phyloP scores from a whole-genome alignment of 2,113 vertebrate genomes.

The Misgurnus anguillicaudatus region DNA sequence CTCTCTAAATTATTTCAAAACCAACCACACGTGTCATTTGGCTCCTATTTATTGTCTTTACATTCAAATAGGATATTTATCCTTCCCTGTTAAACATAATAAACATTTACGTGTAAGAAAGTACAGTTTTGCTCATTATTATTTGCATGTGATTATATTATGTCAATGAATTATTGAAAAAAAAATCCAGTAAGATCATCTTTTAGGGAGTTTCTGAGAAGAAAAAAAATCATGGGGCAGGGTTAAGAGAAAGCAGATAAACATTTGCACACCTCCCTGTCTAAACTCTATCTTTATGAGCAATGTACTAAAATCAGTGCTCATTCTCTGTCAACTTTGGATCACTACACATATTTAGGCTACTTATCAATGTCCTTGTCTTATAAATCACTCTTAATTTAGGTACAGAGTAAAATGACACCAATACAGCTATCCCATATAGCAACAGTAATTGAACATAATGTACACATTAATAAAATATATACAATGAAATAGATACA shows the following conservation, averaged over 20 bases:
- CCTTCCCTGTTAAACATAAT: conserved; percentile 17
- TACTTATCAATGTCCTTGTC: conserved; percentile 67
- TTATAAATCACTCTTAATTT: conserved; percentile 64
- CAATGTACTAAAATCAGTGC: conserved; percentile 69
- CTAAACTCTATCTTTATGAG: conserved; percentile 66
- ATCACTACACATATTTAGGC: conserved; percentile 69
- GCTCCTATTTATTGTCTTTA: neutral
- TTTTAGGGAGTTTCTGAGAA: conserved; percentile 61
- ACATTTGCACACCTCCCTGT: conserved; percentile 66
- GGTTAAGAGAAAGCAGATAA: conserved; percentile 63
- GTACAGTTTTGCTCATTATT: conserved; percentile 49
- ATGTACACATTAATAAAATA: conserved; percentile 82
- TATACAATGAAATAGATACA: conserved; percentile 77
- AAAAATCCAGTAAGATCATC: conserved; percentile 61
- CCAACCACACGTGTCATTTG: neutral
- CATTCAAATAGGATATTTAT: conserved; percentile 16
- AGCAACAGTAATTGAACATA: conserved; percentile 75
- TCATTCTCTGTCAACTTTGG: conserved; percentile 66
- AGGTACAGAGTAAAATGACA: conserved; percentile 79
- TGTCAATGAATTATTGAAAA: conserved; percentile 68
- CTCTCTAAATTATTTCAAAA: neutral
- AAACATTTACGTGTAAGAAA: neutral
- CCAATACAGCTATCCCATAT: conserved; percentile 78
- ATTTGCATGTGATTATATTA: conserved; percentile 60
- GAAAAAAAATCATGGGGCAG: conserved; percentile 69